These are phyloP conservation scores for Tinamus guttatus DNA, from an alignment of 2,113 vertebrate species.

Conservation along the genomic window DNA sequence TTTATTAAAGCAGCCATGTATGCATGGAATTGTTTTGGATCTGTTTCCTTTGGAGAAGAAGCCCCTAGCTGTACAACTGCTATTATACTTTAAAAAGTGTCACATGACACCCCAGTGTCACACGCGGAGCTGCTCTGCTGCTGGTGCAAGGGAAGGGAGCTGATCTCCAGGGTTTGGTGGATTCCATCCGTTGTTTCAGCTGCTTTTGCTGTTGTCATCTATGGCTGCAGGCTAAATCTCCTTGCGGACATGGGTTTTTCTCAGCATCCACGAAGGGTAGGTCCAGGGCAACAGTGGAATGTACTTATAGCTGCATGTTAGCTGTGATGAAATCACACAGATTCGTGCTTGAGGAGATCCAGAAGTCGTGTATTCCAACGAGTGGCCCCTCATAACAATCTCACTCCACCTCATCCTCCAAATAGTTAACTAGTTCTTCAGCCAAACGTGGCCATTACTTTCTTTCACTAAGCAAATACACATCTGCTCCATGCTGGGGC, in stretches of 20 bases:
- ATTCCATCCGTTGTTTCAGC: neutral
- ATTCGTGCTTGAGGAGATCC: neutral
- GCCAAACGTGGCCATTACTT: neutral
- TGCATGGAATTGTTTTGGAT: neutral
- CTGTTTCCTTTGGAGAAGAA: neutral
- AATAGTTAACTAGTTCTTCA: neutral
- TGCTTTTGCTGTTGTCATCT: neutral
- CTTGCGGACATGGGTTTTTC: neutral
- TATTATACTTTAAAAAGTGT: neutral
- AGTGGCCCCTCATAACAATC: neutral
- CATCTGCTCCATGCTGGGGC: too few species aligned
- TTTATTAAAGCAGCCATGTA: constrained; percentile 7
- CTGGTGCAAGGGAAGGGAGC: neutral
- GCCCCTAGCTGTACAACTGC: neutral
- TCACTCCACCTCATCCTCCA: neutral
- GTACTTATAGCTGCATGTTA: too few species aligned
- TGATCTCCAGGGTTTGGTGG: neutral
- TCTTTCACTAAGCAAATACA: neutral
- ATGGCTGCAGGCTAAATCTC: neutral
- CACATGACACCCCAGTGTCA: neutral
- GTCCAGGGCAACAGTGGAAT: neutral
- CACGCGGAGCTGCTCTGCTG: neutral
- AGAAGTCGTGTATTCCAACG: neutral
- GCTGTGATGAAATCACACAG: neutral
- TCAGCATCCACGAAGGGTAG: accelerated